A percentile compares a stretch with the other conserved stretches of the same genome.
These are phyloP conservation scores for Peromyscus leucopus DNA, from an alignment of 2,113 vertebrate species.

Conservation along the genomic window DNA sequence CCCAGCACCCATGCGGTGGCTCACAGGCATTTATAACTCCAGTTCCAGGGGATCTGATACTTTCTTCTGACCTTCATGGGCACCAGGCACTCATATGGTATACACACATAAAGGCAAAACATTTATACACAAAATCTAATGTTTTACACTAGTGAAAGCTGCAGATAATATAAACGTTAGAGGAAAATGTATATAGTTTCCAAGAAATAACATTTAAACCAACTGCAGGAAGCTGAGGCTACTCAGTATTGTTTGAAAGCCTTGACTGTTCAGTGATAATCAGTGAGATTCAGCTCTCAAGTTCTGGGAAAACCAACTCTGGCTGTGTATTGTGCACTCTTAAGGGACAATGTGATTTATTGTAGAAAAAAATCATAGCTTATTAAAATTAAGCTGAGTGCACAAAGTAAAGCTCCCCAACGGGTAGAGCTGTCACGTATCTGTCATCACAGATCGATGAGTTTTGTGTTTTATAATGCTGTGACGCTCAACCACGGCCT, in stretches of 20 bases:
- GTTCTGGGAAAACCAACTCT: background rate
- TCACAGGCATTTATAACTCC: background rate
- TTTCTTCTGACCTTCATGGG: background rate
- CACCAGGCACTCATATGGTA: background rate
- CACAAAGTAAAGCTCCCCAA: background rate
- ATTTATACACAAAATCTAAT: background rate
- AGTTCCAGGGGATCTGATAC: background rate
- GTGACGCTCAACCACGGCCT: too few relatives aligned
- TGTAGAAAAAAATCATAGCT: background rate
- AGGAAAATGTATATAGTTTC: background rate
- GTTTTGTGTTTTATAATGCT: background rate
- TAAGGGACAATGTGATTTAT: background rate
- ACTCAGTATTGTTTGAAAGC: background rate
- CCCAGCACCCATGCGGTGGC: background rate
- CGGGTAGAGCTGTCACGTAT: background rate
- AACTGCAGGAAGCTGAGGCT: background rate
- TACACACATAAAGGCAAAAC: background rate
- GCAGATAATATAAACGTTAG: background rate
- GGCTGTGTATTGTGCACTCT: background rate
- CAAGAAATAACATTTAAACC: conserved; percentile 49
- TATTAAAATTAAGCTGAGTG: background rate
- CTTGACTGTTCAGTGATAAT: background rate
- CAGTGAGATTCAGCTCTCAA: background rate
- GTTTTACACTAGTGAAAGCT: background rate
- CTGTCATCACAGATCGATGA: background rate